Evolutionary conservation across 1,140 invertebrate species (phyloP), one percentile per base, ranked within the genome.

Genomic region (Drosophila malerkotliana): DNA sequence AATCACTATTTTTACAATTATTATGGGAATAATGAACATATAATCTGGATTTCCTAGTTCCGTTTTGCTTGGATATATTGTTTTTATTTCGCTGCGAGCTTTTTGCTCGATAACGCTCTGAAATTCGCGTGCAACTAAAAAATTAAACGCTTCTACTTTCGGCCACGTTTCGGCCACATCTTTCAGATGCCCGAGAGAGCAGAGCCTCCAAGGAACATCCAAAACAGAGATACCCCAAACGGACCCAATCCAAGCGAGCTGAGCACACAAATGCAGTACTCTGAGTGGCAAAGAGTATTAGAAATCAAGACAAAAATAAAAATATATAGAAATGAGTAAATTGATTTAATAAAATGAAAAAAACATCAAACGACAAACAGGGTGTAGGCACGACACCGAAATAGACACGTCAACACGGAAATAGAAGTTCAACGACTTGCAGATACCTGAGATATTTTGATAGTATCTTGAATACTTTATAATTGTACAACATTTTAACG

Each of bases 121-220:
- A 88, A 88, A 88, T 87, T 87, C 82, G 82, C 82, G 82, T 87
- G 83, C 82, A 79, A 87, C 82, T 87, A 88, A 87, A 77, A 81
- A 81, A 88, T 81, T 80, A 88, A 87, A 87, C 83, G 78, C 85
- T 87, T 78, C 78, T 72, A 82, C 82, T 87, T 87, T 87, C 85
- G 69, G 83, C 82, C 83, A 85, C 81, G 64, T 81, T 77, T 47
- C 26, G 26, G 26, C 26, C 26, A 59, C 68, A 71, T 52, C 53
- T 60, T 41, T 64, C 47, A 49, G 58, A 45, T 60, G 48, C 62
- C 14, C 66, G 39, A 54, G 55, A 80, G 77, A 55, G 41, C 18
- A 47, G 72, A 52, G 24, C 34, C 49, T 3, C 26, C 49, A 41
- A 67, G 66, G 73, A 54, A 69, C 71, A 61, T 64, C 67, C 34